phyloP scores from a whole-genome alignment of 2,797 vertebrate species.

The Aplochiton taeniatus region DNA sequence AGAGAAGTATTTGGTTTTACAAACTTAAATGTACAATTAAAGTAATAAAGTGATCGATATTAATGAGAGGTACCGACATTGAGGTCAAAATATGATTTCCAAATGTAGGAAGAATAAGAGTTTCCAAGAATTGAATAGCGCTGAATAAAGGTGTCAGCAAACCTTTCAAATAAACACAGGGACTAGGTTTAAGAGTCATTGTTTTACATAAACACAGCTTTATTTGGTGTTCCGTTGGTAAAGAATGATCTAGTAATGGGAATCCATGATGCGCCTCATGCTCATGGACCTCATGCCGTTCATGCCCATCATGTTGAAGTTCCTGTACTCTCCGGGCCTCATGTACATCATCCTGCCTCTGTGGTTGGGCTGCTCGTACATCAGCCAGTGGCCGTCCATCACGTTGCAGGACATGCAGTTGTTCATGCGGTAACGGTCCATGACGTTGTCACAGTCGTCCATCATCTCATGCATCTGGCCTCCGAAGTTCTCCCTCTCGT shows the following conservation, averaged over 20 bases:
- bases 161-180: too few relatives aligned
- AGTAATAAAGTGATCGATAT: too few relatives aligned
- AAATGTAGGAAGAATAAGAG: too few relatives aligned
- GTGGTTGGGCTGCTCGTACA: slow-evolving; percentile 49
- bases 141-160: too few relatives aligned
- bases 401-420: slow-evolving; percentile 52
- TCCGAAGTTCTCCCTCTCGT: slow-evolving; percentile 49
- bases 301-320: slow-evolving; percentile 36
- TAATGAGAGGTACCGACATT: too few relatives aligned
- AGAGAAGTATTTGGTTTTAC: too few relatives aligned
- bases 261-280: slow-evolving; percentile 53
- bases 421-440: slow-evolving; percentile 48
- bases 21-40: too few relatives aligned
- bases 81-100: too few relatives aligned
- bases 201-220: too few relatives aligned
- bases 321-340: slow-evolving; percentile 57
- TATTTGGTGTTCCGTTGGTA: too few relatives aligned
- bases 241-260: background rate
- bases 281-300: slow-evolving; percentile 35
- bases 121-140: too few relatives aligned
- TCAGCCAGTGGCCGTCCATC: slow-evolving; percentile 56
- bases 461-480: slow-evolving; percentile 45
- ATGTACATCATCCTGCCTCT: slow-evolving; percentile 52
- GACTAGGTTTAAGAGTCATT: too few relatives aligned
- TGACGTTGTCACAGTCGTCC: slow-evolving; percentile 50